Evolutionary conservation across 2,888 invertebrate genomes (phyloP).

Genomic region (Stenchaetothrips biformis): DNA sequence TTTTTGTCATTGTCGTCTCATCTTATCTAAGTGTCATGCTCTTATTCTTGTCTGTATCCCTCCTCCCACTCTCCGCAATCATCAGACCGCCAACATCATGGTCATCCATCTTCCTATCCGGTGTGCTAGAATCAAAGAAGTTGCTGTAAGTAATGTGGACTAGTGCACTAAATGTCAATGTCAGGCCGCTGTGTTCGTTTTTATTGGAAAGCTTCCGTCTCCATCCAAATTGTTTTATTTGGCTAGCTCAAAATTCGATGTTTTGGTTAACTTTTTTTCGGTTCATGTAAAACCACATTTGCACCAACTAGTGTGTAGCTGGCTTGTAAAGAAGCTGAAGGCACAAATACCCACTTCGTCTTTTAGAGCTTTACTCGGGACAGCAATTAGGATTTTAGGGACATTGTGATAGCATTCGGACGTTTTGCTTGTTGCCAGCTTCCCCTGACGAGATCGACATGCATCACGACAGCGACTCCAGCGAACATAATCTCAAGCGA

Average conservation of each 20-base stretch:
- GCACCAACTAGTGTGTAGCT: too few relatives aligned
- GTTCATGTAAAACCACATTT: too few relatives aligned
- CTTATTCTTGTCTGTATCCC: constrained; percentile 11
- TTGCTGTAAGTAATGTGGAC: not conserved
- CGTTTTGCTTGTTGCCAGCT: constrained; percentile 23
- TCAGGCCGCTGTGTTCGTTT: not conserved
- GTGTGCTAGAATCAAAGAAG: not conserved
- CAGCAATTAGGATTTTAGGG: not conserved
- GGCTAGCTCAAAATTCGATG: too few relatives aligned
- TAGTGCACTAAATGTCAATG: not conserved
- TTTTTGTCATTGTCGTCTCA: constrained; percentile 3
- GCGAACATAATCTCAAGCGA: constrained; percentile 21
- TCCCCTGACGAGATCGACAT: constrained; percentile 15
- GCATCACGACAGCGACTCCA: constrained; percentile 22
- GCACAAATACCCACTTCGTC: too few relatives aligned
- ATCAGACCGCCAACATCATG: not conserved
- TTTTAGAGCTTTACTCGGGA: too few relatives aligned
- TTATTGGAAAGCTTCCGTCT: too few relatives aligned
- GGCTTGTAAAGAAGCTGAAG: too few relatives aligned
- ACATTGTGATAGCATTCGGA: constrained; percentile 19
- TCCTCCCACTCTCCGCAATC: not conserved
- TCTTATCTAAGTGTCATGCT: not conserved
- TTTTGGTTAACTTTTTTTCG: too few relatives aligned
- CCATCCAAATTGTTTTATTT: too few relatives aligned
- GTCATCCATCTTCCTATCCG: constrained; percentile 15